Evolutionary conservation across 2,113 vertebrate species (phyloP).

Genomic region (Haplochromis vanheusdeni): DNA sequence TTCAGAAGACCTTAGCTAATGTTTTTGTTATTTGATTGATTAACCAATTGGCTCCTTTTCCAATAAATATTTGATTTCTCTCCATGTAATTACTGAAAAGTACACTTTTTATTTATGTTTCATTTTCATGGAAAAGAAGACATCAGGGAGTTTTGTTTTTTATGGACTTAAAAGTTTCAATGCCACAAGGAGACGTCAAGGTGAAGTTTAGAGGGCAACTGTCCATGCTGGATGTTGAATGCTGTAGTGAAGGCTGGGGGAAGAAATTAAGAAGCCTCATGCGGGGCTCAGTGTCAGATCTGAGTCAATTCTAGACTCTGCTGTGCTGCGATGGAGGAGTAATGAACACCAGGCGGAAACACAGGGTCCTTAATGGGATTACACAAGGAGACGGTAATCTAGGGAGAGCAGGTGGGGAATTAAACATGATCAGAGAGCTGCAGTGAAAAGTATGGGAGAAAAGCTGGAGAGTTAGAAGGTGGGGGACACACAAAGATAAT

Average conservation of each 20-base stretch:
- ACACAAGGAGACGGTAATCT: slow-evolving; percentile 65
- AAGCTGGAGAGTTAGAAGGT: not conserved
- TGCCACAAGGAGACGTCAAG: not conserved
- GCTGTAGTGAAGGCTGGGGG: not conserved
- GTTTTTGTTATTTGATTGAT: not conserved
- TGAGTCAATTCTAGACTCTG: slow-evolving; percentile 32
- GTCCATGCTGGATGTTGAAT: not conserved
- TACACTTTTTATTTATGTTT: not conserved
- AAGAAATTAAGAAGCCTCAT: not conserved
- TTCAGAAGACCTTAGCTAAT: not conserved
- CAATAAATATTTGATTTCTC: not conserved
- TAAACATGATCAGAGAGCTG: slow-evolving; percentile 61
- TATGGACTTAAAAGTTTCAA: not conserved
- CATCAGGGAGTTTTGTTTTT: not conserved
- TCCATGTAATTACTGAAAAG: not conserved
- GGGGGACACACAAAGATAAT: not conserved
- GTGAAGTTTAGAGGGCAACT: not conserved
- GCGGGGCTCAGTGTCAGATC: slow-evolving; percentile 12
- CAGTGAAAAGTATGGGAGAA: slow-evolving; percentile 17
- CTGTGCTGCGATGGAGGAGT: slow-evolving; percentile 25
- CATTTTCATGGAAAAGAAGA: not conserved
- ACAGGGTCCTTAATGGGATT: slow-evolving; percentile 65
- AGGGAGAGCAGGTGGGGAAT: slow-evolving; percentile 66
- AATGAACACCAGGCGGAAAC: slow-evolving; percentile 51
- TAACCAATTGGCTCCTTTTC: not conserved